Conservation (phyloP, 92 coral and sea anemone genomes). For the Porites lobata region DNA sequence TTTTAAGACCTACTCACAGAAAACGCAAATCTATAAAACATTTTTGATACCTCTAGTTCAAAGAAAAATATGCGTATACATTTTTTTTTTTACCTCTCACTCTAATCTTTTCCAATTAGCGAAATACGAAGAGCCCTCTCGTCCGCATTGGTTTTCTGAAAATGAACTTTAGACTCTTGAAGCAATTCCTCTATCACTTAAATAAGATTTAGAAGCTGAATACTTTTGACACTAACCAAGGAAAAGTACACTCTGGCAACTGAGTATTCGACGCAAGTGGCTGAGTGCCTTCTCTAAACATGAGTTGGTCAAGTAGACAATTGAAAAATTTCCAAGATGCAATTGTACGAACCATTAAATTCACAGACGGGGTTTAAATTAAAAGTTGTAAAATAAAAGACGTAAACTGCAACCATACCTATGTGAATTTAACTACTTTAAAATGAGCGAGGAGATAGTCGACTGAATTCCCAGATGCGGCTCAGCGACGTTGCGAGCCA, state of each 20-base stretch:
- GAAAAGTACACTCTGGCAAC: neutral
- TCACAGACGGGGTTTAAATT: too few relatives aligned
- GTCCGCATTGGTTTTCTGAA: neutral
- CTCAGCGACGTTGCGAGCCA: too few relatives aligned
- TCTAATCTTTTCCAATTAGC: neutral
- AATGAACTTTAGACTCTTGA: conserved; percentile 27
- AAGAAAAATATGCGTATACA: neutral
- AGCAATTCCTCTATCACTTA: conserved; percentile 21
- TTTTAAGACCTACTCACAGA: neutral
- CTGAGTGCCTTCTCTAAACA: too few relatives aligned
- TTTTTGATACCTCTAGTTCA: neutral
- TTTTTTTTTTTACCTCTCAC: neutral
- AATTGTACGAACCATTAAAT: too few relatives aligned
- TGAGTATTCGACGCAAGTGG: neutral
- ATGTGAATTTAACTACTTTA: too few relatives aligned
- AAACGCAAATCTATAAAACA: neutral
- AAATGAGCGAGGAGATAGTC: too few relatives aligned
- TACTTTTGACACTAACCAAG: conserved; percentile 7
- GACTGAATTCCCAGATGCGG: too few relatives aligned
- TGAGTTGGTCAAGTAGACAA: too few relatives aligned
- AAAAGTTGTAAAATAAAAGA: too few relatives aligned
- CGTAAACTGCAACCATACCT: too few relatives aligned
- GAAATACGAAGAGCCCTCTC: conserved; percentile 13
- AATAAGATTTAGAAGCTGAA: neutral
- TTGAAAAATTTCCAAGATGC: too few relatives aligned